Evolutionary conservation across 1,140 invertebrate genomes (phyloP).

Genomic region (Dreissena polymorpha): DNA sequence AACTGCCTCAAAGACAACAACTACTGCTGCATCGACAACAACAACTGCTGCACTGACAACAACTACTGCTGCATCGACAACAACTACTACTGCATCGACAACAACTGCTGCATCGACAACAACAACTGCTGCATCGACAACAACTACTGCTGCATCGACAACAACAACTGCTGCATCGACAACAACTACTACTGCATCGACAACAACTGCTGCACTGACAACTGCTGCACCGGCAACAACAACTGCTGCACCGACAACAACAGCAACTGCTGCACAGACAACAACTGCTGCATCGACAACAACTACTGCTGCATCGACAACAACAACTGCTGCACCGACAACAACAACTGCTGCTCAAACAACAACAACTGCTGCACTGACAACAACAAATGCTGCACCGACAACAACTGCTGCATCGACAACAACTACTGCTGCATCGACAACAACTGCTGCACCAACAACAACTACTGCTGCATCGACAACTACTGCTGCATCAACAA

Average conservation of each 20-base stretch:
- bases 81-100: not conserved
- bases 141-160: not conserved
- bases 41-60: not conserved
- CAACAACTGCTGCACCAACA: not conserved
- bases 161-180: not conserved
- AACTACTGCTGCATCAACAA: not conserved
- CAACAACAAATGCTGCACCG: not conserved
- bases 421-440: not conserved
- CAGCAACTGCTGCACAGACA: not conserved
- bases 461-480: not conserved
- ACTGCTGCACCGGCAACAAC: not conserved
- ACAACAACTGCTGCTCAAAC: not conserved
- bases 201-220: not conserved
- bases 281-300: not conserved
- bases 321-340: slow-evolving; percentile 8
- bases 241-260: not conserved
- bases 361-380: not conserved
- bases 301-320: not conserved
- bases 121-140: not conserved
- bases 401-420: slow-evolving; percentile 7
- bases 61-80: not conserved
- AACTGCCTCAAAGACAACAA: not conserved
- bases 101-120: not conserved
- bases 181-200: not conserved
- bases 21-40: not conserved